Evolutionary conservation across 2,113 vertebrate species (phyloP), one percentile per base, ranked within the genome.

Genomic region (Alexandromys fortis): DNA sequence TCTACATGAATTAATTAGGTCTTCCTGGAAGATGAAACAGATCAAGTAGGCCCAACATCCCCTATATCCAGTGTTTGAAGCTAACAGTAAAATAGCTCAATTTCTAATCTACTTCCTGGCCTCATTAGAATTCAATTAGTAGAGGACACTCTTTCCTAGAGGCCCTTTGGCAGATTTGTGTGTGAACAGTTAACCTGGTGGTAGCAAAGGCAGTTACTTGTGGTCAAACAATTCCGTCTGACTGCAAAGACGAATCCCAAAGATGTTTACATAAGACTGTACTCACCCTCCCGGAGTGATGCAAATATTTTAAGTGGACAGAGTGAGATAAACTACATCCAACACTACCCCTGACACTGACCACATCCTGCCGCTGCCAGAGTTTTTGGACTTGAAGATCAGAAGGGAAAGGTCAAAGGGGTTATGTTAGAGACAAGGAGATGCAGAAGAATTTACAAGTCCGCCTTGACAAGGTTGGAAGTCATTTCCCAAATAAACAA

Each of bases 151-250:
- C 92, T 95, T 97, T 97, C 70, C 89, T 95, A 90, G 91, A 77
- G 75, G 65, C 72, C 89, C 42, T 76, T 81, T 96, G 98, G 95
- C 98, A 98, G 97, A 97, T 98, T 98, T 98, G 98, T 97, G 94
- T 93, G 52, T 85, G 82, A 95, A 86, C 91, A 95, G 97, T 97
- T 96, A 97, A 97, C 96, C 97, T 24, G 0, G 83, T 67, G 86
- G 90, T 97, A 95, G 83, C 94, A 94, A 96, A 88, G 94, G 96
- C 97, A 97, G 97, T 98, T 96, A 96, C 86, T 98, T 97, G 95
- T 92, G 73, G 92, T 89, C 96, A 95, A 68, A 92, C 88, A 96
- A 85, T 75, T 96, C 94, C 91, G 83, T 96, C 82, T 33, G 45
- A 19, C 94, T 85, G 89, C 91, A 93, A 22, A 94, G 91, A 87